Evolutionary conservation across 2,797 vertebrate species (phyloP).

Genomic region (Yasuhikotakia modesta): DNA sequence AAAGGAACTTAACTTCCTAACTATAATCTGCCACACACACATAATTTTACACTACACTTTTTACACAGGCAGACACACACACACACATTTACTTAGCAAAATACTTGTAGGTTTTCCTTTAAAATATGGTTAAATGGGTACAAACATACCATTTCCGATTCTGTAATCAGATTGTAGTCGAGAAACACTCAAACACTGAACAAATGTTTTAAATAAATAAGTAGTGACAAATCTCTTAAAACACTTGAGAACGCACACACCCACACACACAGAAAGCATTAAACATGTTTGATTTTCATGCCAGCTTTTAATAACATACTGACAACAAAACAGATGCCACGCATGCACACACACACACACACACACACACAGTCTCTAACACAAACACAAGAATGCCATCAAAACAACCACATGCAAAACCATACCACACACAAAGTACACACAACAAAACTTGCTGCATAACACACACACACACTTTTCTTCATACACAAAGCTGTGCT

Average conservation of each 20-base stretch:
- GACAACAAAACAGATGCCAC: conserved; percentile 21
- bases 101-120: no score
- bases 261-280: background rate
- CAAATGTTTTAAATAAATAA: no score
- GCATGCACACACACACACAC: background rate
- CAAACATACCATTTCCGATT: no score
- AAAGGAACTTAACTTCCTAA: background rate
- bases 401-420: conserved; percentile 44
- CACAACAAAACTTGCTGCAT: background rate
- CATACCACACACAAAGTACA: conserved; percentile 9
- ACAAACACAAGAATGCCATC: conserved; percentile 19
- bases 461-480: conserved; percentile 17
- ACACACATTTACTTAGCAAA: no score
- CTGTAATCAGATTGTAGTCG: no score
- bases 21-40: background rate
- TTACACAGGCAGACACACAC: no score
- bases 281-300: conserved; percentile 28
- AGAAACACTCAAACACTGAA: no score
- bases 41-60: background rate
- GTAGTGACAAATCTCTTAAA: no score
- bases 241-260: no score
- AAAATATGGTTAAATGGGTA: no score
- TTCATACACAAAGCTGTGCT: background rate
- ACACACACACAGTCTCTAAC: background rate
- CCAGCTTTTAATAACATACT: conserved; percentile 37